Conservation (phyloP, 2,797 vertebrate species). For the Neoniphon sammara region DNA sequence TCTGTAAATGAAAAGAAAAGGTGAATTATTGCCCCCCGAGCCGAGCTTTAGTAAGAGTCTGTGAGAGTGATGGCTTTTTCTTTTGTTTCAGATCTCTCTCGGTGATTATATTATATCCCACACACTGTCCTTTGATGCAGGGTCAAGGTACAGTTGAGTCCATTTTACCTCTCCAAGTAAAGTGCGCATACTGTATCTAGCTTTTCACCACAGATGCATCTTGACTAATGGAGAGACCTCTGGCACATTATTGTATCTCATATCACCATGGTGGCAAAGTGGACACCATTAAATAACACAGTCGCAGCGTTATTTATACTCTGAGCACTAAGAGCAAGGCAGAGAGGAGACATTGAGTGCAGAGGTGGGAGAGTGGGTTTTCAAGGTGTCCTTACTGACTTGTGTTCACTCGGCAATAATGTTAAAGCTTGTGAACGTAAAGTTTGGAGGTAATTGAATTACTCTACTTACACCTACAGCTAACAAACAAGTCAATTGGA, state of each 20-base stretch:
- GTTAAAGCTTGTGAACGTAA: constrained; percentile 38
- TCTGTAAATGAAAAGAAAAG: constrained; percentile 52
- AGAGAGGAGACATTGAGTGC: background rate
- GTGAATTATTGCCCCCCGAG: constrained; percentile 49
- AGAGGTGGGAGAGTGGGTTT: constrained; percentile 30
- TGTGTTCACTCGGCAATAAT: constrained; percentile 31
- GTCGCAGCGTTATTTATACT: constrained; percentile 68
- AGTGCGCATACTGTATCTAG: constrained; percentile 71
- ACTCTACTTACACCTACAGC: constrained; percentile 31
- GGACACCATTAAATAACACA: constrained; percentile 69
- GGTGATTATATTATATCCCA: constrained; percentile 64
- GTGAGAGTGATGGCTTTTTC: constrained; percentile 57
- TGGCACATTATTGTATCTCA: constrained; percentile 76
- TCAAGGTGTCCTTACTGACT: constrained; percentile 70
- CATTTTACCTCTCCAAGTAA: constrained; percentile 39
- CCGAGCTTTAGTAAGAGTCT: constrained; percentile 36
- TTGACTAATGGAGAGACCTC: constrained; percentile 77
- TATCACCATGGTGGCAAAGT: constrained; percentile 75
- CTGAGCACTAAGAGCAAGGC: constrained; percentile 50
- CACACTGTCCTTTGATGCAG: constrained; percentile 63
- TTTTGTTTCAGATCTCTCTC: constrained; percentile 65
- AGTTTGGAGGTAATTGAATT: constrained; percentile 53
- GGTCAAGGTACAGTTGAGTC: constrained; percentile 62
- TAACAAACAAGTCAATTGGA: constrained; percentile 43
- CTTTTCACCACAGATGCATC: constrained; percentile 69